Evolutionary conservation across 2,888 invertebrate genomes (phyloP).

Genomic region (Chrysotoxum bicinctum): DNA sequence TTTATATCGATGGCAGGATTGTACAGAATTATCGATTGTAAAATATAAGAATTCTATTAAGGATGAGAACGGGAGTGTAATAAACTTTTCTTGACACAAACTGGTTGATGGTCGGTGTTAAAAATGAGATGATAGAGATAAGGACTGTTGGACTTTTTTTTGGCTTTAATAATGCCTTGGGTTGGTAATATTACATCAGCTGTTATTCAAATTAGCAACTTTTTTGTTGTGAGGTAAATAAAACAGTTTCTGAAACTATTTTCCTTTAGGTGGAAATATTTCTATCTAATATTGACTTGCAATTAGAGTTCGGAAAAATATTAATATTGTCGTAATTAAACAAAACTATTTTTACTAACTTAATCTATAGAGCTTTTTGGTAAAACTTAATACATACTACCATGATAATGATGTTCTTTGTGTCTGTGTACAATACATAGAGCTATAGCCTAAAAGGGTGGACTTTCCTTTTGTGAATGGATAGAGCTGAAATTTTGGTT

Average conservation of each 20-base stretch:
- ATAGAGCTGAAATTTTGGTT: too few relatives aligned
- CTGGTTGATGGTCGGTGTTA: neutral
- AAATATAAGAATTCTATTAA: slow-evolving; percentile 35
- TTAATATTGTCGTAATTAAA: too few relatives aligned
- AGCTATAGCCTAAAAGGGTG: too few relatives aligned
- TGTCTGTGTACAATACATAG: too few relatives aligned
- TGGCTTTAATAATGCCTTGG: neutral
- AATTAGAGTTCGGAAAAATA: neutral
- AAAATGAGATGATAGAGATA: neutral
- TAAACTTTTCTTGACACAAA: neutral
- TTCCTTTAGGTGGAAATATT: neutral
- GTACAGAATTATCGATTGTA: slow-evolving; percentile 23
- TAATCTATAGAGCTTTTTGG: too few relatives aligned
- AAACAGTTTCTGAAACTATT: neutral
- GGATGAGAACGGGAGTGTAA: neutral
- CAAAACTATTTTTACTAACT: too few relatives aligned
- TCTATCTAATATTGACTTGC: neutral
- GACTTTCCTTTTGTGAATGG: too few relatives aligned
- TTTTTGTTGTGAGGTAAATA: slow-evolving; percentile 3
- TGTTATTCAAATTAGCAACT: neutral
- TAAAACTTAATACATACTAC: too few relatives aligned
- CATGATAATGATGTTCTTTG: too few relatives aligned
- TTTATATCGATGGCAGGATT: slow-evolving; percentile 7
- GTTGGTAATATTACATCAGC: neutral
- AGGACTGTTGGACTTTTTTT: neutral